Evolutionary conservation across 2,797 vertebrate genomes (phyloP), one percentile per base, ranked within the genome.

Genomic region (Ammospiza maritima): DNA sequence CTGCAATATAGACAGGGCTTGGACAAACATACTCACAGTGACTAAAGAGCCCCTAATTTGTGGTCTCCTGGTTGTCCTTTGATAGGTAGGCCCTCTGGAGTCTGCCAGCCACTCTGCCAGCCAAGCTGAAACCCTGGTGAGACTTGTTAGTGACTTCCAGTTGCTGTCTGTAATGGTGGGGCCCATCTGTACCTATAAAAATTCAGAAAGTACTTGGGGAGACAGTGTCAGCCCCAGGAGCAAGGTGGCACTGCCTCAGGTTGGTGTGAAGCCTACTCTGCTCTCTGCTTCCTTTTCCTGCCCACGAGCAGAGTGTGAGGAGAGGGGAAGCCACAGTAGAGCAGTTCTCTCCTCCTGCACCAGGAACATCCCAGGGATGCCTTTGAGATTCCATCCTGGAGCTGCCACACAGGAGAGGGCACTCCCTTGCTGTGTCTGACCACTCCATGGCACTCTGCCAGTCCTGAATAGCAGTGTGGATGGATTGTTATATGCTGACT

Each of bases 281-380:
- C 38, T 10, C 32, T 47, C 30, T 58, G 40, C 25, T 54, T 73
- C 22, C 12, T 79, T 50, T 51, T 14, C 30, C 51, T 14, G 18
- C 22, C n/a, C 45, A 19, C 0, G 0, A 36, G 26, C 61, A 71
- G 25, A 57, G 5, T 1, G 16, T 9, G 38, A 64, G 18, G n/a
- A 19, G 30, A 64, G n/a, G 9, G 13, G 42, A 86, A 78, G 19
- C 26, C 47, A 42, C 10, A 42, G 76, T 38, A 38, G 22, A 32
- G 14, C 48, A 16, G 4, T 61, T 22, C 36, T 61, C 22, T 64
- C 40, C 16, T 74, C 45, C 36, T 32, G 50, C 21, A 27, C 38
- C 11, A 42, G 48, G 25, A 67, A 30, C 0, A 0, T 32, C n/a
- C n/a, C 1, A 0, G n/a, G 11, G 9, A 21, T 73, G 53, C 20